Base-by-base conservation (phyloP, 1,140 invertebrate species). In the Bactericera cockerelli region DNA sequence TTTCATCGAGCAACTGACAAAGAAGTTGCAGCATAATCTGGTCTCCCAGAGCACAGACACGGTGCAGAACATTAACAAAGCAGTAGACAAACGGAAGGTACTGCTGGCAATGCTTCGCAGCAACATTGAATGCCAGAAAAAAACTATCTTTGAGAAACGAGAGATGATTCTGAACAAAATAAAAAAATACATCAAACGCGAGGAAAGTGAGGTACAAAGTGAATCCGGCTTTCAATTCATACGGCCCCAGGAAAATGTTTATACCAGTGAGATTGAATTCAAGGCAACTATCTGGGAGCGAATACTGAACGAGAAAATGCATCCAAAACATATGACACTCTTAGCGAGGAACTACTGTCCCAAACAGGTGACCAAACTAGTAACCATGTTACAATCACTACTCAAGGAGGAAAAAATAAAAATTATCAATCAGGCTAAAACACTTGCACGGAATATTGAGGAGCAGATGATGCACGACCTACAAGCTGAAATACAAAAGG, bases 91-190 rank as follows among this genome's bases (percentile, higher is more conserved):
- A n/a, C 6, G 42, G 22, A 49, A 49, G 19, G 42, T 16, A 4
- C 3, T 49, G 19, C 22, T 49, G 22, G 19, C 4, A 4, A 6
- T 49, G 42, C 19, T 49, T 6, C n/a, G 22, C n/a, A 49, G 8
- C n/a, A 49, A 49, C 19, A 49, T 49, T 49, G 42, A 49, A 49
- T 10, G n/a, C 19, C 42, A 49, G n/a, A 49, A 49, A n/a, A 49
- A 22, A 6, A 49, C 6, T 49, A 49, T 49, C 22, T 49, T 49
- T 49, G 42, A 49, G n/a, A 19, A 19, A 19, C 42, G 42, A 49
- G 42, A 49, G 19, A 49, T 19, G 8, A 22, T 49, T 19, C 19
- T 49, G 42, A 49, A 49, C 22, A 31, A 31, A 31, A 31, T 31
- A 6, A 13, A 31, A 31, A 31, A 31, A 13, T 31, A 4, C 4